These are phyloP conservation scores for Pipra filicauda DNA, from an alignment of 2,113 vertebrate genomes.

Conservation along the genomic window DNA sequence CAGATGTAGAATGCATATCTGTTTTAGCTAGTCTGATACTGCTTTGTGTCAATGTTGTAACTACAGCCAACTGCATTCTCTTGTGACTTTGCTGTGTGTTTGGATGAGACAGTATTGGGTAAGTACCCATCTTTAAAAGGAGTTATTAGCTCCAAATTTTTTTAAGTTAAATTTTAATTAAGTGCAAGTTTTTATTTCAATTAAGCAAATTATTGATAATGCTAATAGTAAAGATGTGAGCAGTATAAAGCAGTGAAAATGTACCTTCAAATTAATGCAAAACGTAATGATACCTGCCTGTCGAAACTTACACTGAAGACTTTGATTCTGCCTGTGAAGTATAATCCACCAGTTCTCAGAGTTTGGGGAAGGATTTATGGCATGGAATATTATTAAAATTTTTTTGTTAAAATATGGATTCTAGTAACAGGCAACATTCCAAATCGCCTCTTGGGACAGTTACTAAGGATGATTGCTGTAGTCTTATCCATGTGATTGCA, in stretches of 20 bases:
- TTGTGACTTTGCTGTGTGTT: background rate
- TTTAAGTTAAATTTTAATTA: background rate
- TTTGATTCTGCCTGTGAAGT: background rate
- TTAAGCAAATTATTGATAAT: background rate
- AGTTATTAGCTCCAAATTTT: background rate
- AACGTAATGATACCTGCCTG: background rate
- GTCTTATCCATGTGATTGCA: background rate
- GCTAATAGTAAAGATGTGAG: background rate
- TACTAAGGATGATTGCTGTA: background rate
- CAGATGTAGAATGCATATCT: background rate
- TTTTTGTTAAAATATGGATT: background rate
- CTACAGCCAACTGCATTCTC: background rate
- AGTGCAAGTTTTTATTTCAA: background rate
- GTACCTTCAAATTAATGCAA: background rate
- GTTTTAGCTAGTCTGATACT: background rate
- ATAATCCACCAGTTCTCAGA: background rate
- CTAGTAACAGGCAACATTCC: background rate
- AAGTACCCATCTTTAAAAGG: background rate
- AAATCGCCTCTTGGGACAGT: background rate
- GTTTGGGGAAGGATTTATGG: background rate
- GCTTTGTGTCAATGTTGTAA: accelerated
- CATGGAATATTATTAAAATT: background rate
- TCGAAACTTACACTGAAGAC: background rate
- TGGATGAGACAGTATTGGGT: background rate
- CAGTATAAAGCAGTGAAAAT: background rate